These are phyloP conservation scores for Sphaerodactylus townsendi DNA, from an alignment of 2,113 vertebrate species.

Conservation along the genomic window DNA sequence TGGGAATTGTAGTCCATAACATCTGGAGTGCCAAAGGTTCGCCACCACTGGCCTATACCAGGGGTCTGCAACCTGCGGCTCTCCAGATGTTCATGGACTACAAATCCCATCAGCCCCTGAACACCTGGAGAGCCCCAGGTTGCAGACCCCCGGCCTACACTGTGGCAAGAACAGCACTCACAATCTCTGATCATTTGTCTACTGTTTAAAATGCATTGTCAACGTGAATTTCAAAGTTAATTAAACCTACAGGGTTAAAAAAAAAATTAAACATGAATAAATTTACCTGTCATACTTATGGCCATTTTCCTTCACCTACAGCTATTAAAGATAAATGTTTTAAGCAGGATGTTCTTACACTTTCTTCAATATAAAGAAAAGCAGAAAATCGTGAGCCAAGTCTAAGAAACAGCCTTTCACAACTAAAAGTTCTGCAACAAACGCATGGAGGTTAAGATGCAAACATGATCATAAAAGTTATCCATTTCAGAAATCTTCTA, in stretches of 20 bases:
- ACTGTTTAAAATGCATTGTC: conserved; percentile 58
- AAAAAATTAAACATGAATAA: conserved; percentile 65
- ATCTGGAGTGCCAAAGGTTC: no score
- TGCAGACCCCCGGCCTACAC: no score
- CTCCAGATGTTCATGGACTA: no score
- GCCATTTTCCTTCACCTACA: conserved; percentile 75
- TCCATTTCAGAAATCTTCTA: neutral
- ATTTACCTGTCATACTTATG: conserved; percentile 75
- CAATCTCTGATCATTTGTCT: conserved; percentile 50
- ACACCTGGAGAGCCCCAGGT: no score
- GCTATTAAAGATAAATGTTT: conserved; percentile 76
- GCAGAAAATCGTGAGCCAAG: conserved; percentile 56
- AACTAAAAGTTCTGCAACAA: conserved; percentile 43
- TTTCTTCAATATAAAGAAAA: conserved; percentile 68
- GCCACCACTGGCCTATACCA: no score
- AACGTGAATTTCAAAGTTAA: conserved; percentile 66
- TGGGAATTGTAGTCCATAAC: no score
- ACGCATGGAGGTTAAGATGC: conserved; percentile 30
- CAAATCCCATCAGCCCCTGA: no score
- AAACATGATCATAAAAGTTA: conserved; percentile 32
- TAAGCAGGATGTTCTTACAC: conserved; percentile 68
- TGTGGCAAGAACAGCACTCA: conserved; percentile 48
- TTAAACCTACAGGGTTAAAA: conserved; percentile 44
- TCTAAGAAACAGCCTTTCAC: conserved; percentile 35
- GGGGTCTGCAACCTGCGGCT: no score